Evolutionary conservation across 2,113 vertebrate species (phyloP), one percentile per base, ranked within the genome.

Genomic region (Alligator mississippiensis): DNA sequence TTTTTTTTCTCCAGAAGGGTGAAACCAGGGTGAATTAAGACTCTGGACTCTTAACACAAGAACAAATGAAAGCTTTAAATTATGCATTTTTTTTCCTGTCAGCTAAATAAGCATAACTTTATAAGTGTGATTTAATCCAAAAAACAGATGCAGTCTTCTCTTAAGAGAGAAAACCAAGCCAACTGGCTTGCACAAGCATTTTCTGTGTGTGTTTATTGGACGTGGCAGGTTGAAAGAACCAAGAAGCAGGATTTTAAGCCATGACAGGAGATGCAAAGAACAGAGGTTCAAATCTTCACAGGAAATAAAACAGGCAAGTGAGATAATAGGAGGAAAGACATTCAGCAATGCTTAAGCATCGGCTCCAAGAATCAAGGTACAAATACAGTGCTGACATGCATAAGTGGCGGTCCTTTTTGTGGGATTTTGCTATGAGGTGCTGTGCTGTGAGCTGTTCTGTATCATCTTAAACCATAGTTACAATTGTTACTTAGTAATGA

Each of bases 81-180:
- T 96, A 97, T 91, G 92, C 94, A n/a, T 77, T 82, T 89, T 97
- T n/a, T 97, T 95, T 95, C 15, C 88, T 95, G 95, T 97, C 96
- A 98, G 92, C 95, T 95, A 96, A 97, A 97, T 87, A 97, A 94
- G 96, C 95, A 97, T 84, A 77, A 96, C 95, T 97, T 97, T 97
- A 96, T 95, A 97, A 97, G 94, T 82, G 89, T 66, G 92, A 88
- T 95, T 97, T 97, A 97, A 98, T 97, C 96, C 93, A 96, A 96
- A 96, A 98, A 97, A 93, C 97, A 98, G 98, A 97, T 97, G 97
- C 93, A 95, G 80, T 85, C 97, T 97, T 97, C 96, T 93, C 96
- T 96, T 96, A 96, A 85, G 90, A 97, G 88, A 92, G 87, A 93
- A 96, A 95, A 60, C 81, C 27, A 82, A 97, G 97, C 97, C 97